Conservation (phyloP, 2,888 invertebrate species). For the Poecilobothrus nobilitatus region DNA sequence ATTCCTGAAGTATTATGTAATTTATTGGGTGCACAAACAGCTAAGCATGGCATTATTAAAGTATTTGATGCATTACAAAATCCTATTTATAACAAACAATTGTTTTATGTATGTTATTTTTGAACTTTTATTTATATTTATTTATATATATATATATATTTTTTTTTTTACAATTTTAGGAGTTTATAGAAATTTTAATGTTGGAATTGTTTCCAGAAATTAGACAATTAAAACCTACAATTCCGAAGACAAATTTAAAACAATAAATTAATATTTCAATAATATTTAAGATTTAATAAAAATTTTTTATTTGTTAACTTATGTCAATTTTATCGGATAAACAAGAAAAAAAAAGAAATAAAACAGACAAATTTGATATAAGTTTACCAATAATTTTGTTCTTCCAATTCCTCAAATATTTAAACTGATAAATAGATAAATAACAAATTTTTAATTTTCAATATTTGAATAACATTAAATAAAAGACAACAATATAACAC, state of each 20-base stretch:
- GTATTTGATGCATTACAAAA: constrained; percentile 81
- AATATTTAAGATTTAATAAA: background rate
- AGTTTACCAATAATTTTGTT: no score
- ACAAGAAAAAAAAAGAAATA: no score
- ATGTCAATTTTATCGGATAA: no score
- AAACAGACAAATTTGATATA: no score
- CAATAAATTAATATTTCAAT: background rate
- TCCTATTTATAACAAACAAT: constrained; percentile 76
- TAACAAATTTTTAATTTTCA: no score
- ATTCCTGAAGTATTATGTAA: constrained; percentile 73
- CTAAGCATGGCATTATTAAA: constrained; percentile 73
- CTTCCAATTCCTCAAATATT: no score
- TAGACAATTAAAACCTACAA: constrained; percentile 45
- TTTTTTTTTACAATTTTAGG: constrained; percentile 45
- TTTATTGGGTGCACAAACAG: constrained; percentile 76
- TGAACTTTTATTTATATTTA: background rate
- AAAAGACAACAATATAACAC: no score
- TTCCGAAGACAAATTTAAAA: constrained; percentile 15
- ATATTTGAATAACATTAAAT: no score
- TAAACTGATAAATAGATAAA: no score
- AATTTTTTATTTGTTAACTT: no score
- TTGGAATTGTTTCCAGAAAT: constrained; percentile 63
- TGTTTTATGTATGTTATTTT: constrained; percentile 70
- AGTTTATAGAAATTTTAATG: constrained; percentile 58
- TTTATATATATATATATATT: background rate